Evolutionary conservation across 2,797 vertebrate genomes (phyloP).

Genomic region (Eidolon dupreanum): DNA sequence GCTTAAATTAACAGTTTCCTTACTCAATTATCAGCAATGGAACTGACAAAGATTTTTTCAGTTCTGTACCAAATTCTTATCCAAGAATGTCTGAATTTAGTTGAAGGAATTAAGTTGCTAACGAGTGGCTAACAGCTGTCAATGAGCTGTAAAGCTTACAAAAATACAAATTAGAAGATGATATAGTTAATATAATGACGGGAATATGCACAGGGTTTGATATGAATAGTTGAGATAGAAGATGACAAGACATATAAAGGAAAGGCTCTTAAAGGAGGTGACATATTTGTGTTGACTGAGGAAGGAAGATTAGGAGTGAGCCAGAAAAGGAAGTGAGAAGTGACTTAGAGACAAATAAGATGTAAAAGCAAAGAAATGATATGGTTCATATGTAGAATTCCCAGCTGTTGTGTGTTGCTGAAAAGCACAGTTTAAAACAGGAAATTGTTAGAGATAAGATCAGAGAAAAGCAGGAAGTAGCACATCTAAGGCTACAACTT

Average conservation of each 20-base stretch:
- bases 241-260: background rate
- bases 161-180: background rate
- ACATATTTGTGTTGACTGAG: background rate
- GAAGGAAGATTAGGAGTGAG: background rate
- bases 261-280: background rate
- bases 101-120: background rate
- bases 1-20: background rate
- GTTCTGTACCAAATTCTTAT: constrained; percentile 14
- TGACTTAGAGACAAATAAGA: background rate
- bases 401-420: background rate
- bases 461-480: background rate
- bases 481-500: background rate
- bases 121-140: background rate
- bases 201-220: background rate
- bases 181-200: background rate
- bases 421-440: background rate
- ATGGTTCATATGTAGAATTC: background rate
- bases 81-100: background rate
- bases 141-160: background rate
- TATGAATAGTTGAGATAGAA: background rate
- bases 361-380: background rate
- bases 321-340: background rate
- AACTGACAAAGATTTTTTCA: background rate
- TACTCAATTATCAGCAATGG: background rate
- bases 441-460: background rate